phyloP scores from a whole-genome alignment of 2,113 vertebrate genomes.

The Phylloscopus whistleri region DNA sequence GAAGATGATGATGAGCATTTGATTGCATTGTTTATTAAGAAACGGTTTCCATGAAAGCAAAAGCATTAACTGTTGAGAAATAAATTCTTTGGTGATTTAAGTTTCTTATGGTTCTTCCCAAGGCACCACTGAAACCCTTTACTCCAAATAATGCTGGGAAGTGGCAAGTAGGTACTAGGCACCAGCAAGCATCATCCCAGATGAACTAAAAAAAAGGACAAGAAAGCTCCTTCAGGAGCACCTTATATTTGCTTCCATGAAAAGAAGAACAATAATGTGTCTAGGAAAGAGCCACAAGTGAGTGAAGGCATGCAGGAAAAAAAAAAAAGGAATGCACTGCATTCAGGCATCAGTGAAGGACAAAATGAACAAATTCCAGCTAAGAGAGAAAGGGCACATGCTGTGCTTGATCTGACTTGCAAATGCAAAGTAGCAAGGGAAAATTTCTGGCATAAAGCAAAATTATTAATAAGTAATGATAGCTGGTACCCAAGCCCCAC shows the following conservation, averaged over 20 bases:
- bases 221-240: not conserved
- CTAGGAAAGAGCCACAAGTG: not conserved
- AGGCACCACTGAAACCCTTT: not conserved
- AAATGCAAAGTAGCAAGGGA: not conserved
- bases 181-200: not conserved
- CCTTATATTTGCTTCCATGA: not conserved
- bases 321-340: too few species aligned
- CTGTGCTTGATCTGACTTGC: not conserved
- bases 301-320: not conserved
- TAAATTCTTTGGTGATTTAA: not conserved
- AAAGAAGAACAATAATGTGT: not conserved
- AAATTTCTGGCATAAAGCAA: not conserved
- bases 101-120: not conserved
- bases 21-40: not conserved
- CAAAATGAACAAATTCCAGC: not conserved
- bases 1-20: not conserved
- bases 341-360: not conserved
- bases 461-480: slow-evolving; percentile 6
- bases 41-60: not conserved
- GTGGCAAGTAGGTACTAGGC: not conserved
- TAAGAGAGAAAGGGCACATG: not conserved
- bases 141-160: not conserved
- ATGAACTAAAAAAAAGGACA: not conserved
- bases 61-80: not conserved
- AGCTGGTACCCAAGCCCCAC: not conserved